Evolutionary conservation across 2,113 vertebrate genomes (phyloP).

Genomic region (Climacteris rufus): DNA sequence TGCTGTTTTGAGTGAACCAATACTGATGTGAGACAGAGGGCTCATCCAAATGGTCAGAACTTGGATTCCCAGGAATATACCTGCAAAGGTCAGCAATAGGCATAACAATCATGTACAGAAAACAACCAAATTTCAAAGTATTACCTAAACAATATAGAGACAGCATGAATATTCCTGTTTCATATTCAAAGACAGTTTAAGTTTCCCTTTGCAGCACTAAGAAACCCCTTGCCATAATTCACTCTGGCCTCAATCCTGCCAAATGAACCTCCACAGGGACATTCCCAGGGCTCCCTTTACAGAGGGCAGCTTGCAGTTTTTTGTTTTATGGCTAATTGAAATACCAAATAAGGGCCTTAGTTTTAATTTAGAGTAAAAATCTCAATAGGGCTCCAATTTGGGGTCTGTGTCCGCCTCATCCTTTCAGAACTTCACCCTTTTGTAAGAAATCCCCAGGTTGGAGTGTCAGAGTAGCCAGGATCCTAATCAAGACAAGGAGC

Average conservation of each 20-base stretch:
- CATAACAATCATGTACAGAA: not conserved
- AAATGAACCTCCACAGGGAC: not conserved
- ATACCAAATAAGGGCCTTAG: not conserved
- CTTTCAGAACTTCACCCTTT: not conserved
- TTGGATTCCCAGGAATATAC: not conserved
- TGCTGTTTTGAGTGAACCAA: not conserved
- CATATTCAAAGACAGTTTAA: not conserved
- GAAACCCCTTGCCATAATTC: not conserved
- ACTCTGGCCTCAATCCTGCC: not conserved
- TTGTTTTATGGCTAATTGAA: not conserved
- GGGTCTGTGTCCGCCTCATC: not conserved
- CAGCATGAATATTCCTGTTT: not conserved
- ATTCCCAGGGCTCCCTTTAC: not conserved
- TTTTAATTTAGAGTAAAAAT: not conserved
- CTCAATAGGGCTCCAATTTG: rapidly evolving
- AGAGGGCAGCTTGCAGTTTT: not conserved
- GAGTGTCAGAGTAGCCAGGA: not conserved
- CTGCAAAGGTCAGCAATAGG: not conserved
- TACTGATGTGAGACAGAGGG: not conserved
- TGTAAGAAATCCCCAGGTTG: not conserved
- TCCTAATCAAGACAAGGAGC: not conserved
- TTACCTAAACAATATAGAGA: not conserved
- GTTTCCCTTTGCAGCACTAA: not conserved
- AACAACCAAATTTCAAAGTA: not conserved
- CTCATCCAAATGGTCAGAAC: not conserved